Evolutionary conservation across 2,797 vertebrate species (phyloP), one percentile per base, ranked within the genome.

Genomic region (Otolemur crassicaudatus): DNA sequence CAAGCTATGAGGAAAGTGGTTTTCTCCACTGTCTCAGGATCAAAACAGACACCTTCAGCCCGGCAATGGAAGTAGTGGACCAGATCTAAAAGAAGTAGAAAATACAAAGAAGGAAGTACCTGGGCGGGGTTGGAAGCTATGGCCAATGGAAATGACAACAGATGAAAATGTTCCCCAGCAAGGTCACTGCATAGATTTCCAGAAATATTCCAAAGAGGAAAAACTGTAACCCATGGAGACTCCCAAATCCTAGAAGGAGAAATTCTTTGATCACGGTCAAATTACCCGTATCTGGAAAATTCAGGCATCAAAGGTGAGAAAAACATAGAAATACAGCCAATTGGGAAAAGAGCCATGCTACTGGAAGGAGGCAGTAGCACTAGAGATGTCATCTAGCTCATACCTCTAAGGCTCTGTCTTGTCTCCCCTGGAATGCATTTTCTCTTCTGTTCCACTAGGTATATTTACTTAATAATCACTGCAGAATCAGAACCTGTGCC

Each of bases 21-120:
- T 75, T 69, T 90, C 77, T 91, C 63, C 37, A 92, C 73, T 19
- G 2, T 73, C 49, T 90, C 58, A 11, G 76, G 25, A 67, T 90
- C 49, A 61, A 69, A 95, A 67, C 89, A 97, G 40, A 43, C 43
- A 94, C 85, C 23, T 97, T 94, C 13, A 94, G 34, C 67, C 94
- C 23, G 23, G 67, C 16, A 83, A 88, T 49, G 17, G 88, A 97
- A 14, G 88, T 92, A 72, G 84, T 91, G 9, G 73, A 96, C 60
- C 77, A 97, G 60, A 91, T 94, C 79, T 97, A 93, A 84, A 97
- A 86, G 88, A 94, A 96, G 40, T 93, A 97, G 79, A 97, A 94
- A 84, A 93, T 96, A 49, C 69, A 94, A n/a, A 93, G 56, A 93
- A 97, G 97, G 83, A 97, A 96, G 77, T 96, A 83, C 89, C 88